These are phyloP conservation scores for Leucophenga maculata DNA, from an alignment of 2,888 invertebrate genomes.

Conservation along the genomic window DNA sequence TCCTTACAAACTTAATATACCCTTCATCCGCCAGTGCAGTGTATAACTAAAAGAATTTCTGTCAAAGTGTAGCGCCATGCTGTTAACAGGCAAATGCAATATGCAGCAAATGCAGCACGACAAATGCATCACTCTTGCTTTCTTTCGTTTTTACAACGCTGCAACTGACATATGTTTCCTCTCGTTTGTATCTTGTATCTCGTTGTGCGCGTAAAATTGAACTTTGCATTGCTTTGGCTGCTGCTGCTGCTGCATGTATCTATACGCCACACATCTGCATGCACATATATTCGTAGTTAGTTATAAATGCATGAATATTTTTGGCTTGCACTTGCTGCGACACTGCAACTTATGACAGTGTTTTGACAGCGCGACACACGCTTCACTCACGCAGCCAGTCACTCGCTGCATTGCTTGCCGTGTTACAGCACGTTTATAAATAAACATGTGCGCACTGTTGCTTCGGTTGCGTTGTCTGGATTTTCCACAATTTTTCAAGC, in stretches of 20 bases:
- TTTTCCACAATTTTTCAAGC: slow-evolving; percentile 1
- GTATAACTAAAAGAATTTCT: slow-evolving; percentile 31
- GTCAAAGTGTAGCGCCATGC: slow-evolving; percentile 53
- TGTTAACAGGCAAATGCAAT: slow-evolving; percentile 6
- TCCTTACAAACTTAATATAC: too few relatives aligned
- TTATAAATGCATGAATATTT: too few relatives aligned
- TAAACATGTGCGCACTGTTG: slow-evolving; percentile 42
- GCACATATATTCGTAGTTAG: background rate
- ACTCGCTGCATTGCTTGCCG: slow-evolving; percentile 49
- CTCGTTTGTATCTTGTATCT: slow-evolving; percentile 47
- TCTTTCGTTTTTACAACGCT: slow-evolving; percentile 43
- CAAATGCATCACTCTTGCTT: slow-evolving; percentile 31
- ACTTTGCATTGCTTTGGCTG: slow-evolving; percentile 52
- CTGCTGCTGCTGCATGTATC: slow-evolving; percentile 21
- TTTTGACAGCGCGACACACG: slow-evolving; percentile 50
- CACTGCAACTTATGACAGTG: slow-evolving; percentile 52
- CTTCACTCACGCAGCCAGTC: slow-evolving; percentile 41
- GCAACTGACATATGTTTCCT: slow-evolving; percentile 61
- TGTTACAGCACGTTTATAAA: slow-evolving; percentile 55
- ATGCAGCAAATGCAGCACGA: background rate
- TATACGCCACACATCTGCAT: too few relatives aligned
- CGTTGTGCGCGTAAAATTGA: slow-evolving; percentile 55
- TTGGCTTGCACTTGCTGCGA: slow-evolving; percentile 23
- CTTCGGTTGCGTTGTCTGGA: background rate
- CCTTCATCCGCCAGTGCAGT: too few relatives aligned